Evolutionary conservation across 2,888 invertebrate genomes (phyloP).

Genomic region (Drosophila austrosaltans): DNA sequence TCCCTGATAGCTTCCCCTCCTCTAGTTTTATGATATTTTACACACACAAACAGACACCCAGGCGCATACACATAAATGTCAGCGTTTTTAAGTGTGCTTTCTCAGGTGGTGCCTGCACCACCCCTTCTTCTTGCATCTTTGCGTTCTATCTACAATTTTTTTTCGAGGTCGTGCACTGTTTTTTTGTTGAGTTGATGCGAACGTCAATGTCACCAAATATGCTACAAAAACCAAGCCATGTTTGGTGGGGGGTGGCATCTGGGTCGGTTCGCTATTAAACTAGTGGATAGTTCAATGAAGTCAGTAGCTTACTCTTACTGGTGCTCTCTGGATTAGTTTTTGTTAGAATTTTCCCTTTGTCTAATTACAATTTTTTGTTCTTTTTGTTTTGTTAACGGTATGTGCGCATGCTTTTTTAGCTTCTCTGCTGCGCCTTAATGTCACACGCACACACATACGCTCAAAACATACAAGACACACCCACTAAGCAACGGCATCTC

Average conservation of each 20-base stretch:
- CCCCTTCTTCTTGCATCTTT: constrained; percentile 44
- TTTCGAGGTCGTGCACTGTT: constrained; percentile 64
- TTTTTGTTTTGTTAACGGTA: constrained; percentile 50
- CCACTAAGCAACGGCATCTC: constrained; percentile 14
- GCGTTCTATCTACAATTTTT: constrained; percentile 46
- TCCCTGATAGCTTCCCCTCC: constrained; percentile 18
- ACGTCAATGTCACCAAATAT: constrained; percentile 69
- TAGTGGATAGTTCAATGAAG: constrained; percentile 1
- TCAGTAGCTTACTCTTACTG: constrained; percentile 8
- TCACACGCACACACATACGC: constrained; percentile 31
- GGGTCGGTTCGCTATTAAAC: constrained; percentile 22
- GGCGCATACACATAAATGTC: constrained; percentile 54
- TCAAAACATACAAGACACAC: constrained; percentile 6
- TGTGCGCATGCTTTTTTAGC: constrained; percentile 48
- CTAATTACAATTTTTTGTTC: constrained; percentile 42
- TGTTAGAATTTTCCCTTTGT: constrained; percentile 34
- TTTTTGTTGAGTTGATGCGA: constrained; percentile 52
- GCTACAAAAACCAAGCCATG: constrained; percentile 34
- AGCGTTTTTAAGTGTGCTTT: constrained; percentile 68
- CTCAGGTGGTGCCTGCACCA: constrained; percentile 54
- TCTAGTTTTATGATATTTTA: background rate
- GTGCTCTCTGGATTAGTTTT: constrained; percentile 23
- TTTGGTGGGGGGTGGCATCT: background rate
- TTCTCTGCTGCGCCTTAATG: constrained; percentile 44
- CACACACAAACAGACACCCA: background rate